Percentiles rank a stretch among this genome's conserved stretches.
phyloP scores from a whole-genome alignment of 2,113 vertebrate genomes.

The Micronycteris hirsuta region DNA sequence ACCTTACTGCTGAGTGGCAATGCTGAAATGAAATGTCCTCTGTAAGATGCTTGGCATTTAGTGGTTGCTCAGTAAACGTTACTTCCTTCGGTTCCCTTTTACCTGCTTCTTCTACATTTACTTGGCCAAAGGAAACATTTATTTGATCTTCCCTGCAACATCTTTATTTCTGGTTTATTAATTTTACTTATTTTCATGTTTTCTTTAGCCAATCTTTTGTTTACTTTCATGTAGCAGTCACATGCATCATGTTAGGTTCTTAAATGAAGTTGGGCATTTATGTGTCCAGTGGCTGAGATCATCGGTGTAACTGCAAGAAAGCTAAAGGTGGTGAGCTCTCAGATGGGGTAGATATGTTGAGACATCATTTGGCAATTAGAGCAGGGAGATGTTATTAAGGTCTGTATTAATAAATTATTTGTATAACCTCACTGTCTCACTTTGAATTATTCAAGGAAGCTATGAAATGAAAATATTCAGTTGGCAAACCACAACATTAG shows the following conservation, averaged over 20 bases:
- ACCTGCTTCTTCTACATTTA: background rate
- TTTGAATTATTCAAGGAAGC: conserved; percentile 41
- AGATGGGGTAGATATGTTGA: background rate
- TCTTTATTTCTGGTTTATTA: background rate
- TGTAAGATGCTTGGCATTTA: background rate
- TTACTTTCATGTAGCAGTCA: background rate
- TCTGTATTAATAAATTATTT: background rate
- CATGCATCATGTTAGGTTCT: background rate
- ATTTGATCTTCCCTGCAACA: background rate
- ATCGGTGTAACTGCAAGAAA: background rate
- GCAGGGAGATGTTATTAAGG: background rate
- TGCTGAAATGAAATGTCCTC: background rate
- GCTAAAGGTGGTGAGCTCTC: background rate
- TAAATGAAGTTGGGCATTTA: background rate
- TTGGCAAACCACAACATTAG: background rate
- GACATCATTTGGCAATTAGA: background rate
- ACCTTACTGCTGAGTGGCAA: background rate
- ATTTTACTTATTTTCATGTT: background rate
- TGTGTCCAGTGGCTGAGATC: background rate
- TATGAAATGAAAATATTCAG: conserved; percentile 15
- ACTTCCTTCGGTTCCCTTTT: background rate
- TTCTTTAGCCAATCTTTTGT: background rate
- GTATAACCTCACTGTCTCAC: background rate
- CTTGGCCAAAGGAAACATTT: background rate
- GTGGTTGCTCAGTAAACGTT: background rate